Evolutionary conservation across 2,888 invertebrate species (phyloP), one percentile per base, ranked within the genome.

Genomic region (Cosmorhoe ocellata): DNA sequence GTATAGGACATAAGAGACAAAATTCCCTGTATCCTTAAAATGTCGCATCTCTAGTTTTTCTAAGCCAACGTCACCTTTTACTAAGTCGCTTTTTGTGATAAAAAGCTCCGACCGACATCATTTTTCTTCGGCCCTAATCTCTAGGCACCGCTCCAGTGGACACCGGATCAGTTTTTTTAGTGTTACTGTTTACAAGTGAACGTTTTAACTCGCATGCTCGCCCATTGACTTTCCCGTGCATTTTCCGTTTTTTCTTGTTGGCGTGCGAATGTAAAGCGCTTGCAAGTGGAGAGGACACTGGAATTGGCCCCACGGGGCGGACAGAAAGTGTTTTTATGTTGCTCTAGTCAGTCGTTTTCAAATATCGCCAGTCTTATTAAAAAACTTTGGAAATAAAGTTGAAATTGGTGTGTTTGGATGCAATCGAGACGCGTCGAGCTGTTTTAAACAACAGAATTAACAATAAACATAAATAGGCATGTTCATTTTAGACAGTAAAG

Each of bases 171-270:
- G 41, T 12, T 32, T 11, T 51, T 28, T 27, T 45, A 49, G 37
- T 38, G 37, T 38, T 38, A 26, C 31, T 51, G 50, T 50, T 51
- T 51, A 52, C 52, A 54, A 42, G 39, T 50, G 10, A 32, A 54
- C 39, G 22, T 49, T 38, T 49, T 41, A 41, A 34, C 43, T 58
- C 36, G 51, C 39, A 26, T 34, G 37, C 38, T 32, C 30, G 38
- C 48, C 40, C 37, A 43, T 55, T 47, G 51, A 41, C 40, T 49
- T 51, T 41, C 14, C 28, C 40, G 45, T 50, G 42, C 42, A 49
- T 48, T 48, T 38, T 26, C 3, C 22, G 24, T 39, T 40, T 32
- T 51, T 50, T 18, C 10, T 40, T 44, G 39, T 45, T 48, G 44
- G 47, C 32, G 22, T 48, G 47, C 31, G 27, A 40, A 37, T 48